A percentile compares a stretch with the other conserved stretches of the same genome.
Conservation (phyloP, 2,797 vertebrate genomes). For the Peromyscus attwateri region DNA sequence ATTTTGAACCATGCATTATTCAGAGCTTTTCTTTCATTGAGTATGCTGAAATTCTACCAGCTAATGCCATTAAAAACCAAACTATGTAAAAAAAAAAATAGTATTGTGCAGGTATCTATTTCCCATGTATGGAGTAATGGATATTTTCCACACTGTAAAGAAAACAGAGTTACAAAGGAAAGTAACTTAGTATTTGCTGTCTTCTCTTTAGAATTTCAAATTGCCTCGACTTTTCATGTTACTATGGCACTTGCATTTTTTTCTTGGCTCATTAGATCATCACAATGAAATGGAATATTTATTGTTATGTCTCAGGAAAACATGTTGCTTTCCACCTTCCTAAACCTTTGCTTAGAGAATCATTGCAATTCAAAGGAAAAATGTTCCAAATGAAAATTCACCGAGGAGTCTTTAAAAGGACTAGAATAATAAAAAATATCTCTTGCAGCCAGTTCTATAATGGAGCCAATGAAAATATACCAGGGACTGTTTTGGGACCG, state of each 20-base stretch:
- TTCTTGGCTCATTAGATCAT: conserved; percentile 42
- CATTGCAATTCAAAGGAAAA: conserved; percentile 41
- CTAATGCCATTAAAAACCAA: conserved; percentile 24
- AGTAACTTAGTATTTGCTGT: conserved; percentile 33
- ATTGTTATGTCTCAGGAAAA: conserved; percentile 45
- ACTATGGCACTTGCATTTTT: neutral
- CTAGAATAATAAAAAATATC: conserved; percentile 53
- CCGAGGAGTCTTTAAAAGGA: conserved; percentile 42
- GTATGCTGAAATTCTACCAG: conserved; percentile 14
- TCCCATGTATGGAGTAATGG: neutral
- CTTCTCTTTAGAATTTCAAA: conserved; percentile 43
- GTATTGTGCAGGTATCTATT: neutral
- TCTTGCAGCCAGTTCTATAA: conserved; percentile 32
- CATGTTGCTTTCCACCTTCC: neutral
- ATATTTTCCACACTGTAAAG: conserved; percentile 17
- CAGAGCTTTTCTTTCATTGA: neutral
- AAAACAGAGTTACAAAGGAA: conserved; percentile 12
- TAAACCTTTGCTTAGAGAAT: conserved; percentile 1
- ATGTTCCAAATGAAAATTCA: conserved; percentile 44
- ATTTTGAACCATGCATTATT: neutral
- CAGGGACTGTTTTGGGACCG: conserved; percentile 5
- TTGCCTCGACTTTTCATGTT: neutral
- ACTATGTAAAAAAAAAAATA: conserved; percentile 9
- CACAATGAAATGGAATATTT: conserved; percentile 31
- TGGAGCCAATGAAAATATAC: conserved; percentile 52